Evolutionary conservation across 2,797 vertebrate species (phyloP), one percentile per base, ranked within the genome.

Genomic region (Psittacula derbiana): DNA sequence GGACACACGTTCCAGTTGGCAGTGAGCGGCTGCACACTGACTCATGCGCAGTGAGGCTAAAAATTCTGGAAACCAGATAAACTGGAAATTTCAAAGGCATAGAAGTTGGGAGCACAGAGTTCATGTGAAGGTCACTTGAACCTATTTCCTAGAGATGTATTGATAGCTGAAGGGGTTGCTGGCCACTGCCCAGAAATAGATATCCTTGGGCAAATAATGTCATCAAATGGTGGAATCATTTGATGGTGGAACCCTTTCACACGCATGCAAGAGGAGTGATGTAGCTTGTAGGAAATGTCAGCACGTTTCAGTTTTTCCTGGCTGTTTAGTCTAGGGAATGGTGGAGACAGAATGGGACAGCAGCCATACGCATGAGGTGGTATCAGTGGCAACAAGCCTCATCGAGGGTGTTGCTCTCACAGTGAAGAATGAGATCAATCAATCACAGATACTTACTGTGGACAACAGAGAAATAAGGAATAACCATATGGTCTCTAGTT

Each of bases 221-320:
- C 92, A 93, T 97, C 89, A 90, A 75, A 82, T 86, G 86, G 71
- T 86, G 84, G 88, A 94, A 82, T 96, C 91, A 84, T 88, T 95
- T 87, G 90, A 69, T 80, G 92, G 94, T 88, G 81, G 94, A 97
- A 93, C 91, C 93, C 94, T 94, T 92, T 80, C 82, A 85, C 7
- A 3, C 3, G 3, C 90, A 40, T 4, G 4, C 52, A 70, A 87
- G 66, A 92, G 73, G 44, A 55, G 46, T 94, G 94, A 92, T 84
- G 85, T 67, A 82, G 86, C 92, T 96, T 62, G 90, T 87, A 89
- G 94, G 95, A 96, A 96, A 94, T 96, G 90, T 90, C 95, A 95
- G 86, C 92, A 84, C 30, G 23, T 92, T 96, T 96, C 96, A 96
- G 86, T 91, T 97, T 97, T 97, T 95, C 93, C 96, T 96, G 96